Base-by-base conservation (phyloP, 2,113 vertebrate species). In the Bothrops jararaca region DNA sequence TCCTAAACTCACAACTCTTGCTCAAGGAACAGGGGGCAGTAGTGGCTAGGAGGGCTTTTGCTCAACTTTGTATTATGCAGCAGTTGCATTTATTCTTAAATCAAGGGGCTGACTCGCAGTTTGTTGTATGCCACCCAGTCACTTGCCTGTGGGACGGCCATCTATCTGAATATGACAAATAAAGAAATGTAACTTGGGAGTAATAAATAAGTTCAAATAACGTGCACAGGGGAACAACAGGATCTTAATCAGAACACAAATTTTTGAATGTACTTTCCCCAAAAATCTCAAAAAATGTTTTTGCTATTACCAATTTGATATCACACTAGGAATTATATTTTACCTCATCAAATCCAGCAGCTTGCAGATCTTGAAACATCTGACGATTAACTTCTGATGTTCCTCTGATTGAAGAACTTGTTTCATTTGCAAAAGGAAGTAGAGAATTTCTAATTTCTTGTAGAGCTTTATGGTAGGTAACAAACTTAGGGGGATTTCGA, bases 401-500 rank as follows among this genome's bases (percentile, higher is more conserved):
- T 93, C 96, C 97, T 88, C 97, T 95, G n/a, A 96, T 96, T 48
- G 98, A 97, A 57, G 97, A 96, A 86, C 95, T 97, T 0, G 98
- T 93, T 95, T 99, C 98, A 0, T 98, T 99, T 90, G 98, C 98
- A 94, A 99, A 99, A 48, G 99, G 99, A 93, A 98, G 95, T 89
- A 99, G 97, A 1, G 99, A 99, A 94, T 98, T 98, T 89, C 99
- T 98, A 94, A 99, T 99, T 97, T 99, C 98, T 97, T 99, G 98
- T 91, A 99, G 96, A 86, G 98, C 98, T 96, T 99, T 99, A 93
- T 99, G 98, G 91, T 99, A 97, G 0, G 98, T 98, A 92, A 98
- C 98, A 94, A 98, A 98, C 96, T 98, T 99, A 53, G 98, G 98
- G 88, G 97, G 98, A 96, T 98, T 97, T 91, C 99, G 98, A 39